Evolutionary conservation across 2,888 invertebrate genomes (phyloP).

Genomic region (Euplexia lucipara): DNA sequence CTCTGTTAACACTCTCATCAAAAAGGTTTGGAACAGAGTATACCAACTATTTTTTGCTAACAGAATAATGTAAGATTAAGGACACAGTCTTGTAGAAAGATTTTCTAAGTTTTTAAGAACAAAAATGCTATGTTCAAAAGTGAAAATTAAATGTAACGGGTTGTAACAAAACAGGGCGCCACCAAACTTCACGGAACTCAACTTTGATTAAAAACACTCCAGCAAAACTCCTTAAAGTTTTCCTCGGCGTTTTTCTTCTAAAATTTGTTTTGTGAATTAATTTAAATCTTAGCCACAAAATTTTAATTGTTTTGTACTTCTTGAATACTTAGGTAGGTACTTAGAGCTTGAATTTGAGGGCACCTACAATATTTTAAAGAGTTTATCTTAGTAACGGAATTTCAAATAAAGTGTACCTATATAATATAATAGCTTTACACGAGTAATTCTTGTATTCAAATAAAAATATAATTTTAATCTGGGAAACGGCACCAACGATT

Average conservation of each 20-base stretch:
- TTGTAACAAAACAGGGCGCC: constrained; percentile 31
- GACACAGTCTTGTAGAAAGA: background rate
- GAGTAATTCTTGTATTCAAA: too few relatives aligned
- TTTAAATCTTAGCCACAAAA: constrained; percentile 54
- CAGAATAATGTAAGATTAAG: too few relatives aligned
- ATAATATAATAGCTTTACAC: background rate
- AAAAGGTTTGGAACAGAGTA: too few relatives aligned
- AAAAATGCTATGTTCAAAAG: constrained; percentile 21
- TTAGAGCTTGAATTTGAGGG: constrained; percentile 19
- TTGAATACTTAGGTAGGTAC: constrained; percentile 32
- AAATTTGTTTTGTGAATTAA: constrained; percentile 68
- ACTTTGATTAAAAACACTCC: constrained; percentile 66
- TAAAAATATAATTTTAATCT: too few relatives aligned
- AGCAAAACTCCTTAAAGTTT: constrained; percentile 55
- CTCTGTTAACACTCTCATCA: too few relatives aligned
- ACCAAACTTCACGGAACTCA: constrained; percentile 39
- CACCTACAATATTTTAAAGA: constrained; percentile 27
- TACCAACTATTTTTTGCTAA: too few relatives aligned
- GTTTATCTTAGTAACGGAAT: constrained; percentile 23
- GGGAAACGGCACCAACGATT: too few relatives aligned
- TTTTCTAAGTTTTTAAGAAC: background rate
- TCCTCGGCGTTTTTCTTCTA: constrained; percentile 59
- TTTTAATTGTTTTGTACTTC: constrained; percentile 50
- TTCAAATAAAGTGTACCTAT: constrained; percentile 11
- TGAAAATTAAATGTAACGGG: constrained; percentile 22